Evolutionary conservation across 2,888 invertebrate genomes (phyloP).

Genomic region (Leptothorax acervorum): DNA sequence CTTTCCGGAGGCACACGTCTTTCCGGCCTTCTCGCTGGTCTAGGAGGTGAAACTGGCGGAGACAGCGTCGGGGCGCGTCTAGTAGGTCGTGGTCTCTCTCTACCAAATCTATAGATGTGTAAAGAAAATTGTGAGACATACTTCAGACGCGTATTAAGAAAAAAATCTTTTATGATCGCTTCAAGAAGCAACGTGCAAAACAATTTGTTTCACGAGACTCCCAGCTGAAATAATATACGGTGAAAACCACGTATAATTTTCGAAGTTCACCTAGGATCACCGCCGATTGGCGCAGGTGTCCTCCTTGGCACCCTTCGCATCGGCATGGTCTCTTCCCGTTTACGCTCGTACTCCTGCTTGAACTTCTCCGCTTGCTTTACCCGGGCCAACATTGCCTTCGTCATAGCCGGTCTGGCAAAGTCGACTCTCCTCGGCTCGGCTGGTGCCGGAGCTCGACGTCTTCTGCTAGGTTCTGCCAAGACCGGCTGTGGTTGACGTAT

Average conservation of each 20-base stretch:
- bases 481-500: slow-evolving; percentile 36
- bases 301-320: slow-evolving; percentile 62
- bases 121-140: background rate
- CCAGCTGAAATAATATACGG: background rate
- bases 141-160: background rate
- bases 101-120: slow-evolving; percentile 60
- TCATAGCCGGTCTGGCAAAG: slow-evolving; percentile 75
- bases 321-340: slow-evolving; percentile 24
- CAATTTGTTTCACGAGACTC: background rate
- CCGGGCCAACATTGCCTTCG: slow-evolving; percentile 80
- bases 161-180: background rate
- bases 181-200: background rate
- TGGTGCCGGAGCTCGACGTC: slow-evolving; percentile 25
- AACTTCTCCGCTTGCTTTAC: slow-evolving; percentile 76
- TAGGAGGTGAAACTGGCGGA: slow-evolving; percentile 19
- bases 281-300: slow-evolving; percentile 71
- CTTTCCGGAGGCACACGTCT: background rate
- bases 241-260: background rate
- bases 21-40: slow-evolving; percentile 3
- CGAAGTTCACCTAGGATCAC: slow-evolving; percentile 70
- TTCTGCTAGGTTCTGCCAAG: slow-evolving; percentile 54
- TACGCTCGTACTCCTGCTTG: slow-evolving; percentile 67
- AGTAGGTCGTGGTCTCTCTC: slow-evolving; percentile 29
- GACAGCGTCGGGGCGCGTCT: background rate
- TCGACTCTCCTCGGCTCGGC: slow-evolving; percentile 76